Evolutionary conservation across 2,888 invertebrate species (phyloP), one percentile per base, ranked within the genome.

Genomic region (Diarsia dahlii): DNA sequence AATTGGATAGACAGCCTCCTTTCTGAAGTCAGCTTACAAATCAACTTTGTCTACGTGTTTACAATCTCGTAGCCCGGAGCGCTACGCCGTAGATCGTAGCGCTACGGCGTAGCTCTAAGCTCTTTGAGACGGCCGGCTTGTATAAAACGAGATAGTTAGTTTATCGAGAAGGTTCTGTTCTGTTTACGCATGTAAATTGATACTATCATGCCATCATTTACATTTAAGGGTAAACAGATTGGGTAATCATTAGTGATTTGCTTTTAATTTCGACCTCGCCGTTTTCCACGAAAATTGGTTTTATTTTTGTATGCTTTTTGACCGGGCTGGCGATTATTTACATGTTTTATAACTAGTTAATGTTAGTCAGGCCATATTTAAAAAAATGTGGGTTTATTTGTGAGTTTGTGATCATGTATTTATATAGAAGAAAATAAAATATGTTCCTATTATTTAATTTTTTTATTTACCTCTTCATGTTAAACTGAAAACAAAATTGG

Each of bases 81-180:
- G 72, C 80, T 82, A 85, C 85, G 87, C 58, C 82, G 78, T 81
- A 86, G 65, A 39, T 1, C 66, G 69, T 78, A 83, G 84, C 70
- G 73, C 76, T 76, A 82, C 74, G 3, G 0, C 71, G 70, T 76
- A 78, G 81, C 73, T 52, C 80, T 65, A 66, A 69, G 81, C 62
- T 46, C 84, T 86, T 86, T 68, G 73, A 78, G 67, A 56, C n/a
- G 13, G 34, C 12, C 20, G 39, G 45, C 45, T 73, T 60, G 23
- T 56, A 54, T 71, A 64, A 60, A 78, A 72, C 69, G 34, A 77
- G 77, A 76, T 60, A 66, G 74, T 66, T 72, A 69, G 71, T 83
- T 86, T 71, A 74, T 65, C 50, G 23, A 63, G 70, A 65, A 60
- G 58, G 62, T 50, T 81, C n/a, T 34, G 58, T 77, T 65, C n/a